phyloP scores from a whole-genome alignment of 1,140 invertebrate genomes.

The Drosophila auraria region DNA sequence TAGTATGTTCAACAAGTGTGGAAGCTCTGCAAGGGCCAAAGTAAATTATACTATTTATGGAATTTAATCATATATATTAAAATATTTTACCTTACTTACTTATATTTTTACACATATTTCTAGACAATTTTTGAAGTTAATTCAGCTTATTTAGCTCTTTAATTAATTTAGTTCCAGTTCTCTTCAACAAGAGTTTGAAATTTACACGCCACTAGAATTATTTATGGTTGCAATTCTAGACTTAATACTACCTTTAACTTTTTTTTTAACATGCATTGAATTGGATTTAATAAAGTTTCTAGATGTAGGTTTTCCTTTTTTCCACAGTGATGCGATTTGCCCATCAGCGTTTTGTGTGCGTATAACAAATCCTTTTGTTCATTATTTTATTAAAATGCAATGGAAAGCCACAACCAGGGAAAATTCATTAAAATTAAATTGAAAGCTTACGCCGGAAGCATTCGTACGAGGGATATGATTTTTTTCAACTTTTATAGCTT shows the following conservation, averaged over 20 bases:
- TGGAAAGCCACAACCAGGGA: neutral
- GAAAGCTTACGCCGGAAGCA: too few species aligned
- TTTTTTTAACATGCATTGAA: neutral
- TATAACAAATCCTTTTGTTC: neutral
- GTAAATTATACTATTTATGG: neutral
- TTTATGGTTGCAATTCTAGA: neutral
- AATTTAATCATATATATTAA: neutral
- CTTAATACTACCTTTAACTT: neutral
- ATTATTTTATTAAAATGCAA: neutral
- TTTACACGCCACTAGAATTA: neutral
- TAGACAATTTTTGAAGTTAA: too few species aligned
- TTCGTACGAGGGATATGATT: too few species aligned
- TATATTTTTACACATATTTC: neutral
- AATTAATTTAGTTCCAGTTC: neutral
- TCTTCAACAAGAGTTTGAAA: neutral
- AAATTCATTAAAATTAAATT: neutral
- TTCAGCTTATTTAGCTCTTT: neutral
- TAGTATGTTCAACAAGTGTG: conserved; percentile 18
- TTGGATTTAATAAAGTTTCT: neutral
- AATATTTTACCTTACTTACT: neutral
- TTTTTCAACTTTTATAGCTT: too few species aligned
- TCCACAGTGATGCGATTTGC: neutral
- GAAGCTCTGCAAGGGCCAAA: neutral
- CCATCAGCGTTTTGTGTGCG: neutral
- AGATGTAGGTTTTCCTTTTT: too few species aligned